Evolutionary conservation across 2,888 invertebrate species (phyloP).

Genomic region (Drosophila histrio): DNA sequence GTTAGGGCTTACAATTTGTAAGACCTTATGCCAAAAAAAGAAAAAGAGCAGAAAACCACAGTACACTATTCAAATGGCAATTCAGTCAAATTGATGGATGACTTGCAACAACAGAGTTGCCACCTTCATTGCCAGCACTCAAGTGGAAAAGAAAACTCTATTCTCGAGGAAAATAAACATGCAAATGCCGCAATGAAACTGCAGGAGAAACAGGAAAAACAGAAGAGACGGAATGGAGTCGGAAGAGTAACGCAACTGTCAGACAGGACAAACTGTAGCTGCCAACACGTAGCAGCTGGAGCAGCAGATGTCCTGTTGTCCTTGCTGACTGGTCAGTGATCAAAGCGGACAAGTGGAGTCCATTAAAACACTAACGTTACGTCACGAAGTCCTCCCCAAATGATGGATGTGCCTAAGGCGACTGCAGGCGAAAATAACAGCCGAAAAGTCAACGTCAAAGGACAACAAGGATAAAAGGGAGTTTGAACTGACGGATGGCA

Average conservation of each 20-base stretch:
- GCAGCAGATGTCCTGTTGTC: constrained; percentile 10
- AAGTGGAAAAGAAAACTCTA: background rate
- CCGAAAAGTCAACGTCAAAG: constrained; percentile 42
- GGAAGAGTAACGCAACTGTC: constrained; percentile 2
- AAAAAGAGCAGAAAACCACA: no score
- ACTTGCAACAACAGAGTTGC: background rate
- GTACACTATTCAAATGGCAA: background rate
- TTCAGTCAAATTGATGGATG: constrained; percentile 6
- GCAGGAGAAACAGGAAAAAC: constrained; percentile 34
- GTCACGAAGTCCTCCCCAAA: constrained; percentile 58
- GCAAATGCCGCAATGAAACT: constrained; percentile 66
- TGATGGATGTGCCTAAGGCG: constrained; percentile 79
- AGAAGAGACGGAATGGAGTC: background rate
- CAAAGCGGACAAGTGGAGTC: constrained; percentile 78
- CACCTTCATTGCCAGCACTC: background rate
- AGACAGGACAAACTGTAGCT: constrained; percentile 30
- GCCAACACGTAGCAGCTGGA: constrained; percentile 53
- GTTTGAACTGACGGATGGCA: constrained; percentile 48
- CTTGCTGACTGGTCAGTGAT: constrained; percentile 53
- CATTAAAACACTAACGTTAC: constrained; percentile 80
- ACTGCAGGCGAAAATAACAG: constrained; percentile 50
- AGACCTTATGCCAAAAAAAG: no score
- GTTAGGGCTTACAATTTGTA: no score
- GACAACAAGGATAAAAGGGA: constrained; percentile 31
- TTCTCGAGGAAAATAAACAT: constrained; percentile 54